Evolutionary conservation across 2,888 invertebrate species (phyloP), one percentile per base, ranked within the genome.

Genomic region (Heliconius aoede): DNA sequence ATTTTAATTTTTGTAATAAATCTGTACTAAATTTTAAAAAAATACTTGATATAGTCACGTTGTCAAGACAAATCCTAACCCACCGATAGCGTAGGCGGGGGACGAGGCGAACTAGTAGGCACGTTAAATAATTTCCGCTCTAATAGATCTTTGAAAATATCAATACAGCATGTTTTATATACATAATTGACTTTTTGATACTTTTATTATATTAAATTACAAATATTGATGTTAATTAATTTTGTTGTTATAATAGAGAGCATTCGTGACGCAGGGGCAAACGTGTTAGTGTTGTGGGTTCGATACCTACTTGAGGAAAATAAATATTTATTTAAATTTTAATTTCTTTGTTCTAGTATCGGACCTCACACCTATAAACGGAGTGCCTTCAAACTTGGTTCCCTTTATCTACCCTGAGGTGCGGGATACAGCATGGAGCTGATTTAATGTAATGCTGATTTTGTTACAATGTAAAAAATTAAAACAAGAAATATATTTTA

Each of bases 401-500:
- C 5, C 5, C 15, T 46, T 15, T 40, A 4, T 15, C 40, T 40
- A 15, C 18, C 46, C 5, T 46, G 46, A 18, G 5, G 18, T 46
- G 5, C 18, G 46, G 18, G 18, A 18, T 46, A 46, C 5, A 46
- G 5, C 18, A 2, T 46, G 7, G 3, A 5, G 18, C 46, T 0
- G 18, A 21, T 46, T 46, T 21, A 21, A 0, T 2, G 5, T 21
- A 46, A 18, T 46, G n/a, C n/a, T 46, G 15, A 5, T 46, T 46
- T 46, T 46, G 3, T 21, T 46, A 21, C 5, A 30, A 58, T 58
- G 30, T 67, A 26, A 4, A 46, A 69, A 68, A 61, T 21, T 24
- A 75, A 76, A 76, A n/a, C 30, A 9, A 74, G n/a, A 67, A 55
- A 61, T 78, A 69, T 62, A 73, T 80, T 79, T 72, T 32, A 77